Evolutionary conservation across 1,140 invertebrate species (phyloP).

Genomic region (Xylocopa sonorina): DNA sequence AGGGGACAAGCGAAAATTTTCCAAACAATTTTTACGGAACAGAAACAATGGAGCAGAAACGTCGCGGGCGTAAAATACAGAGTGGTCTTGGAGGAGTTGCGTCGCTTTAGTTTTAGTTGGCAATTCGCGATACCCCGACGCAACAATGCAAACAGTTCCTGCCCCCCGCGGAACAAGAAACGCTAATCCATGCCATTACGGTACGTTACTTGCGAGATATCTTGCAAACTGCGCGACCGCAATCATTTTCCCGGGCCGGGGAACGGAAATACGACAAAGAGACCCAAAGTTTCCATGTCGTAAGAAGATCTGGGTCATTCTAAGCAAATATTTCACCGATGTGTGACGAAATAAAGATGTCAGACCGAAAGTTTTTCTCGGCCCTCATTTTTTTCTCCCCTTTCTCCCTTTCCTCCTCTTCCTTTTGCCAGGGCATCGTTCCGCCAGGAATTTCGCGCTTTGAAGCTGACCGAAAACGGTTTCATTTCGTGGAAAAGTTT

Average conservation of each 20-base stretch:
- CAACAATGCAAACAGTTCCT: constrained; percentile 3
- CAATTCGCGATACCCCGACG: neutral
- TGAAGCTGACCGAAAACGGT: too few species aligned
- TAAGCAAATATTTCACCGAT: constrained; percentile 55
- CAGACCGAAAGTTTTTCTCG: neutral
- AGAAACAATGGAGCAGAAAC: neutral
- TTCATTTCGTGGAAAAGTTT: too few species aligned
- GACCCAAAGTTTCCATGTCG: constrained; percentile 39
- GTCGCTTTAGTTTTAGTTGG: neutral
- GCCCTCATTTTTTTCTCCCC: neutral
- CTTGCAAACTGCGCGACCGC: neutral
- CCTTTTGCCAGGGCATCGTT: neutral
- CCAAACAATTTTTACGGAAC: neutral
- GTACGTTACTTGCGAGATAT: constrained; percentile 18
- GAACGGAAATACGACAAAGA: constrained; percentile 41
- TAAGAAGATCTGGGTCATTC: constrained; percentile 46
- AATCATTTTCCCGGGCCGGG: constrained; percentile 33
- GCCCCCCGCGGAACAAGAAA: constrained; percentile 29
- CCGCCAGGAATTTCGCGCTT: neutral
- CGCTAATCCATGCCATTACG: constrained; percentile 41
- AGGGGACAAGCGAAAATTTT: too few species aligned
- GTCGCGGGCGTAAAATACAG: neutral
- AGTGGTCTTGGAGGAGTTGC: neutral
- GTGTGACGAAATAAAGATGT: constrained; percentile 59
- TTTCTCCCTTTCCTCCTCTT: neutral